Evolutionary conservation across 2,113 vertebrate genomes (phyloP), one percentile per base, ranked within the genome.

Genomic region (Oxygymnocypris stewartii): DNA sequence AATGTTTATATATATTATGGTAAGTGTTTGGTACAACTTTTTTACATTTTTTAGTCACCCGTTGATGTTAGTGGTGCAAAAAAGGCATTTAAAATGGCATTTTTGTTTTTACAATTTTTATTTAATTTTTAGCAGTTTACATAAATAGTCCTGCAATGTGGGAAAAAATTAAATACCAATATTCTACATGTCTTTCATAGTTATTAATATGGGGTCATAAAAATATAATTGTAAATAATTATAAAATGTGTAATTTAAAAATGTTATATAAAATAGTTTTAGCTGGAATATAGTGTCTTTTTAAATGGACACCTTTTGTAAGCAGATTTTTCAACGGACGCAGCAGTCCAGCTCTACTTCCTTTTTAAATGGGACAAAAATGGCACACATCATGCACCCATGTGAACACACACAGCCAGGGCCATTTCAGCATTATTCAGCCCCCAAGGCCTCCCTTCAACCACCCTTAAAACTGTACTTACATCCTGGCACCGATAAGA

Each of bases 401-500:
- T 51, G 35, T 78, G 76, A 54, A 20, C 40, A 28, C 59, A 28
- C 79, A 28, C 28, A 69, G 4, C 40, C 61, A 35, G 25, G 35
- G 42, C 25, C 42, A 23, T 18, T 14, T 82, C 42, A 69, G 25
- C 80, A 82, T 69, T 82, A 82, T 35, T 71, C 63, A 54, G 16
- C 47, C 49, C 42, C 40, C 8, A 35, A 37, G n/a, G 80, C 63
- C 47, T 71, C 67, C 28, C 65, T 54, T 73, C 67, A 57, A 54
- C 82, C 65, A 40, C 10, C 47, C 20, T 84, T 54, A 74, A 59
- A 84, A 40, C 31, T 59, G 42, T 71, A 49, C 14, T 42, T 74
- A 57, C 67, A 84, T 74, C 82, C 69, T 74, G 47, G 67, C 82
- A 84, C 47, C 2, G 20, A 74, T 23, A 74, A 40, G 31, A 73